Evolutionary conservation across 2,797 vertebrate genomes (phyloP), one percentile per base, ranked within the genome.

Genomic region (Platalea minor): DNA sequence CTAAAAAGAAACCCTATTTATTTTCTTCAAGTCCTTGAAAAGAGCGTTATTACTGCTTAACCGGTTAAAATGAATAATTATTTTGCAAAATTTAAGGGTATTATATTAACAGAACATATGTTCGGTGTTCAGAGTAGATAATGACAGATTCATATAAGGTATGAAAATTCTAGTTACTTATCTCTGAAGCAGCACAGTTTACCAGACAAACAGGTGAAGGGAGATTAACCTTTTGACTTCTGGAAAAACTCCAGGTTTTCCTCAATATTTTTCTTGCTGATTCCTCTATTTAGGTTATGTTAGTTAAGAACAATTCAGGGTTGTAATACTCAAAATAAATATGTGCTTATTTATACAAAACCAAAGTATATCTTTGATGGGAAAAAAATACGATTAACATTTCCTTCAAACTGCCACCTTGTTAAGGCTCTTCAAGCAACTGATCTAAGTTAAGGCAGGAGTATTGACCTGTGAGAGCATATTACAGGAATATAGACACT

Each of bases 391-490:
- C 28, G 9, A 63, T 51, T 51, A 76, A 28, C 5, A 6, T 46
- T 69, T 80, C 31, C 46, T 67, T 72, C 39, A 45, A 50, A 39
- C 17, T 13, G 5, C 17, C 25, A n/a, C 28, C 21, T 72, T 54
- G 16, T 41, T 35, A 28, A n/a, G 53, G 24, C 18, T 60, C 24
- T 70, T 77, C 33, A 61, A 51, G n/a, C n/a, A 23, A 28, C 37
- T 48, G 48, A 19, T 26, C 45, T 29, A 23, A 61, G 31, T 63
- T 26, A 64, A 61, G 61, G 67, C n/a, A 19, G 29, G 50, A 59
- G 21, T 19, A 18, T 8, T 53, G 60, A 35, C 24, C 37, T 0
- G 0, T 60, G 41, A 50, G 17, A 33, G 25, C 0, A 0, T 37
- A 11, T 72, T 76, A 7, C 1, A 46, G 35, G 46, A 69, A 65